Evolutionary conservation across 2,797 vertebrate species (phyloP).

Genomic region (Channa striata): DNA sequence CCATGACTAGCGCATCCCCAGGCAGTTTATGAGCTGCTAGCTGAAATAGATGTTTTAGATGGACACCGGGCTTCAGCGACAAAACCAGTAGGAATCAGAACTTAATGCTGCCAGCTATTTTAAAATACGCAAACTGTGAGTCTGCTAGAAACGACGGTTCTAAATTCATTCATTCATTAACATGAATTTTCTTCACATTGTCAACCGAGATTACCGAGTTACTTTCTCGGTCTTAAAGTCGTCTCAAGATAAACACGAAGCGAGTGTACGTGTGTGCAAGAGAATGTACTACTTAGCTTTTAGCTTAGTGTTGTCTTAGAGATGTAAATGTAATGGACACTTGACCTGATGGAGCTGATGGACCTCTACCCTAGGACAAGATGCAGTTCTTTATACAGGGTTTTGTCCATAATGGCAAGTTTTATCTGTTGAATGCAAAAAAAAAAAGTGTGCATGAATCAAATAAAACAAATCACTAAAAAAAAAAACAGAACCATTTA

Average conservation of each 20-base stretch:
- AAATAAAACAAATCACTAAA: conserved; percentile 7
- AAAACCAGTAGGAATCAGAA: conserved; percentile 50
- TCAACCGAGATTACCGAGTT: conserved; percentile 48
- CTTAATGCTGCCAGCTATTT: conserved; percentile 59
- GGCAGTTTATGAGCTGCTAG: conserved; percentile 54
- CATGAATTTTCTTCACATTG: conserved; percentile 47
- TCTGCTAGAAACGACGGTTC: conserved; percentile 47
- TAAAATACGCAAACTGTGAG: conserved; percentile 35
- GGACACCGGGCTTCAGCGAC: conserved; percentile 55
- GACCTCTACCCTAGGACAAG: conserved; percentile 35
- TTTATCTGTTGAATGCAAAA: conserved; percentile 44
- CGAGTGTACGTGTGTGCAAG: neutral
- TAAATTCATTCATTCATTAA: no score
- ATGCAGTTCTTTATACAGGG: conserved; percentile 24
- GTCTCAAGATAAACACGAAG: conserved; percentile 1
- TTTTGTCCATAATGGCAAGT: conserved; percentile 45
- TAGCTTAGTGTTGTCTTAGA: conserved; percentile 43
- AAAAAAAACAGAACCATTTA: conserved; percentile 30
- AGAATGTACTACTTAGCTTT: conserved; percentile 28
- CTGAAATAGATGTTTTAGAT: conserved; percentile 61
- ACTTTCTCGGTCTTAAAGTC: conserved; percentile 35
- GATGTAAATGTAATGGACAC: conserved; percentile 38
- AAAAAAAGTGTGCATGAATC: conserved; percentile 33
- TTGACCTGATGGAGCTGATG: conserved; percentile 55
- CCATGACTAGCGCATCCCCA: conserved; percentile 49